Conservation (phyloP, 2,113 vertebrate genomes). For the Labeo rohita region DNA sequence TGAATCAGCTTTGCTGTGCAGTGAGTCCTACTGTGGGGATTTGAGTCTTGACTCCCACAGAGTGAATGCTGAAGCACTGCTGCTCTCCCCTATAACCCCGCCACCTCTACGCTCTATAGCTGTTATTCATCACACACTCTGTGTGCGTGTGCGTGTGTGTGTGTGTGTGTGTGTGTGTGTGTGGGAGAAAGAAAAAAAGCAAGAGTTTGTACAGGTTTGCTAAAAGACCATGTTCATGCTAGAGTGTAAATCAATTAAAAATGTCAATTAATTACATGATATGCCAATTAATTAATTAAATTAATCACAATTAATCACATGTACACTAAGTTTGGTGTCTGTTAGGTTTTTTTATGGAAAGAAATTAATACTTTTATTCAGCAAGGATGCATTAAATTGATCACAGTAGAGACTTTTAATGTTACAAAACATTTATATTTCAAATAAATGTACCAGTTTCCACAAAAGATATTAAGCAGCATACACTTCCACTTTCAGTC, state of each 20-base stretch:
- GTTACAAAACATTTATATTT: background rate
- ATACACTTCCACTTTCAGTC: background rate
- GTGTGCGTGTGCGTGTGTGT: constrained; percentile 40
- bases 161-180: background rate
- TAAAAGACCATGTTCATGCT: background rate
- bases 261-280: background rate
- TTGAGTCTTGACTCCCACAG: constrained; percentile 35
- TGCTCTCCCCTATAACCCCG: constrained; percentile 26
- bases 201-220: background rate
- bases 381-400: background rate
- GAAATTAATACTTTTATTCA: background rate
- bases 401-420: background rate
- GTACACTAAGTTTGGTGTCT: background rate
- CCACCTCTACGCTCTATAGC: constrained; percentile 17
- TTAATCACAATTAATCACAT: background rate
- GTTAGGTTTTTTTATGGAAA: too few relatives aligned
- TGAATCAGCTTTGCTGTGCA: constrained; percentile 35
- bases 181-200: background rate
- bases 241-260: background rate
- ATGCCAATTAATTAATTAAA: background rate
- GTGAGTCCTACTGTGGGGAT: constrained; percentile 35
- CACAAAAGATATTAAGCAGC: background rate
- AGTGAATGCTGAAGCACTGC: constrained; percentile 40
- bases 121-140: constrained; percentile 34
- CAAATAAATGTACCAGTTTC: background rate